Evolutionary conservation across 1,140 invertebrate species (phyloP), one percentile per base, ranked within the genome.

Genomic region (Bradysia coprophila): DNA sequence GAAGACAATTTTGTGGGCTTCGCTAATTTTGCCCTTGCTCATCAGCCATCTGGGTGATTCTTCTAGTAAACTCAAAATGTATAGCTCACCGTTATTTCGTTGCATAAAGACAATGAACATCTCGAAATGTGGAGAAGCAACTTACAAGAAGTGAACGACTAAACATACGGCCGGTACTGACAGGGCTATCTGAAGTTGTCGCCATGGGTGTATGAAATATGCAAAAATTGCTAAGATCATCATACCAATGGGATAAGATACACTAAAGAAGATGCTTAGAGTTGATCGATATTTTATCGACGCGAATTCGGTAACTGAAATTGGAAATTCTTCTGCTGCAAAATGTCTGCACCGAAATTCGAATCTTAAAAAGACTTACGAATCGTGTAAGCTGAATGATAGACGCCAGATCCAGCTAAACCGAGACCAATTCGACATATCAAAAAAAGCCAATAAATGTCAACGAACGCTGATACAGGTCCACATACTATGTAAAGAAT

Each of bases 1-100:
- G 40, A 60, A 61, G 9, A 89, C 61, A 5, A 82, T 67, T 46
- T 63, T 63, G 44, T 78, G 75, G 2, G 81, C 82, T 61, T 81
- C 75, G 22, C 74, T 68, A 11, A 67, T 62, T 19, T 76, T 67
- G 36, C 76, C 75, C 55, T 85, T 79, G 1, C 75, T 73, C 38
- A 88, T 58, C n/a, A 88, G 59, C 84, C 84, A 89, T 43, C 84
- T 67, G 1, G 80, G 76, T 21, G 83, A 87, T 62, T 88, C 85
- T 6, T 65, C 64, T 44, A 68, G 50, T 10, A 57, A 43, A 28
- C 33, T 42, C 21, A 18, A 21, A 23, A 5, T 38, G 15, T 8
- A n/a, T n/a, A n/a, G n/a, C n/a, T n/a, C n/a, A n/a, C n/a, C n/a
- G n/a, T n/a, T n/a, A n/a, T n/a, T n/a, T n/a, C n/a, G n/a, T n/a